Evolutionary conservation across 2,888 invertebrate genomes (phyloP), one percentile per base, ranked within the genome.

Genomic region (Tinea pellionella): DNA sequence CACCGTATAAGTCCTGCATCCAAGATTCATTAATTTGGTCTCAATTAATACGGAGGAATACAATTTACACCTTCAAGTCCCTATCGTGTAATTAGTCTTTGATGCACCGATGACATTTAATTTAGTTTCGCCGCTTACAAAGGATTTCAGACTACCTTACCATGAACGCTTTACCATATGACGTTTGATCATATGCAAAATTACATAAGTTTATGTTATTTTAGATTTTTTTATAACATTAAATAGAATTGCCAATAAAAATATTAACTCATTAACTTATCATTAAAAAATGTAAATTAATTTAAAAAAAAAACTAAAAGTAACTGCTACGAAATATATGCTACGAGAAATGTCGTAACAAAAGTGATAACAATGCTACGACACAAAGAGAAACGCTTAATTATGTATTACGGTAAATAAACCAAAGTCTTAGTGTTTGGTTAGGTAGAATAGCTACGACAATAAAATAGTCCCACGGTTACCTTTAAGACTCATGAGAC

Each of bases 21-120:
- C 73, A 69, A 80, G 80, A 82, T 85, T 85, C 79, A 82, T 82
- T 85, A 53, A 53, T 57, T 81, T 80, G 78, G 78, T 80, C 77
- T 81, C 81, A 86, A 86, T 85, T 86, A 86, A 85, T 85, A 75
- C 12, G 37, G n/a, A 37, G 37, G 4, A 37, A 37, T 37, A 37
- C 37, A 37, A 37, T 37, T 37, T 37, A 37, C 37, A 37, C 37
- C n/a, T 37, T 37, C 9, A 30, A 37, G 11, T 9, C 37, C 37
- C 37, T 6, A 37, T 37, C 37, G 37, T 37, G 37, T 37, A 37
- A 37, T 37, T n/a, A 37, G 37, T 37, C 37, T n/a, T 24, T 12
- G 37, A 12, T 37, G 37, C 37, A 12, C 37, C 2, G 9, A 6
- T 18, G 18, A 47, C 15, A 9, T 47, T 47, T 47, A 47, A 18